Conservation (phyloP, 2,797 vertebrate genomes). For the Sebastes hubbsi region DNA sequence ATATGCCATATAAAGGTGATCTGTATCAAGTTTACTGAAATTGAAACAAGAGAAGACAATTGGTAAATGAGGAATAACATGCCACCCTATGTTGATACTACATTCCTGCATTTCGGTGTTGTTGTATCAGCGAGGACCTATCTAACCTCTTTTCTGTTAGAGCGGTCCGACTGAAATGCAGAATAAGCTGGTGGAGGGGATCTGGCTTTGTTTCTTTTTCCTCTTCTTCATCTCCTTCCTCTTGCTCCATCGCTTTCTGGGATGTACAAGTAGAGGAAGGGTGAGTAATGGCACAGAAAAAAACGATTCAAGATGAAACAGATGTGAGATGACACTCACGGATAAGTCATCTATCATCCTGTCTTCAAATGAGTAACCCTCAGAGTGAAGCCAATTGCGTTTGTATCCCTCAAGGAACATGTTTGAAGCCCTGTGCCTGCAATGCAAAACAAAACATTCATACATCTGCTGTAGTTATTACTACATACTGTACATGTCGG, state of each 20-base stretch:
- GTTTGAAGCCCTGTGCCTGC: constrained; percentile 93
- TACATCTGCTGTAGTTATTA: neutral
- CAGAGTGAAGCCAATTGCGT: constrained; percentile 87
- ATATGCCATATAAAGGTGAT: constrained; percentile 95
- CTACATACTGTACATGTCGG: neutral
- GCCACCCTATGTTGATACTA: neutral
- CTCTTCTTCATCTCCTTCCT: constrained; percentile 92
- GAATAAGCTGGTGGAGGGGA: constrained; percentile 93
- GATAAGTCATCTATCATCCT: constrained; percentile 95
- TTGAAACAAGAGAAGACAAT: constrained; percentile 6
- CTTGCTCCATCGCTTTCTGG: constrained; percentile 89
- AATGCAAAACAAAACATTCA: neutral
- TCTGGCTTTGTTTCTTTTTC: constrained; percentile 91
- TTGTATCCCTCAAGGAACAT: constrained; percentile 96
- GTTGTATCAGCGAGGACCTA: neutral
- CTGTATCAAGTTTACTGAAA: constrained; percentile 92
- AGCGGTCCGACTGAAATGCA: constrained; percentile 95
- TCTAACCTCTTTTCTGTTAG: constrained; percentile 93
- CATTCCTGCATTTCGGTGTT: neutral
- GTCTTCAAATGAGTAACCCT: constrained; percentile 94
- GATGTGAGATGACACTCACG: constrained; percentile 75
- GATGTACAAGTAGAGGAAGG: neutral
- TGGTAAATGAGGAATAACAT: neutral
- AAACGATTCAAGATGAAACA: neutral
- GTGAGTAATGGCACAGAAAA: neutral